A percentile compares a stretch with the other conserved stretches of the same genome.
Conservation (phyloP, 2,888 invertebrate genomes). For the Tetragonula carbonaria region DNA sequence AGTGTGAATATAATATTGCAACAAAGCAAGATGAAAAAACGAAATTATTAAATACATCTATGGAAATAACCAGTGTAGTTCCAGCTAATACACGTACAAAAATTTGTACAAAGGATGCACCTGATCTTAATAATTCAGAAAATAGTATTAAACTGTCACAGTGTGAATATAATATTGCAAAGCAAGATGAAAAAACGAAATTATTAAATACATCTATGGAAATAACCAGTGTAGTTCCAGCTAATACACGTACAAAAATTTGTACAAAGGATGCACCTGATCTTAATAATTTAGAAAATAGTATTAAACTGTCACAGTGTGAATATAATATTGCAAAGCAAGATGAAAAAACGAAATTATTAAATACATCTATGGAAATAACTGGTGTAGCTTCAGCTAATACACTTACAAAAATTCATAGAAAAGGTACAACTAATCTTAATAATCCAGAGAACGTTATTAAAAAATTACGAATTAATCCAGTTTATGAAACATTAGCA, state of each 20-base stretch:
- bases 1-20: background rate
- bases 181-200: constrained; percentile 12
- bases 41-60: constrained; percentile 18
- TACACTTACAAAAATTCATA: background rate
- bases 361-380: constrained; percentile 39
- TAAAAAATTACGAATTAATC: background rate
- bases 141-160: background rate
- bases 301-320: background rate
- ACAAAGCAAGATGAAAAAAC: constrained; percentile 20
- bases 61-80: constrained; percentile 38
- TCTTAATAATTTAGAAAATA: background rate
- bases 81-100: background rate
- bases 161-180: background rate
- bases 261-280: background rate
- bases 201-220: constrained; percentile 36
- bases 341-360: constrained; percentile 16
- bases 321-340: background rate
- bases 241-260: background rate
- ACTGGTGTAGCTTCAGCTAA: constrained; percentile 20
- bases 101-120: background rate
- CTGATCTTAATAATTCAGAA: background rate
- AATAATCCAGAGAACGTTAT: background rate
- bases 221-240: constrained; percentile 21
- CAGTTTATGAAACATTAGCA: background rate
- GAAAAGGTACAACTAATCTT: background rate